Evolutionary conservation across 2,797 vertebrate genomes (phyloP).

Genomic region (Tarsius wallacei): DNA sequence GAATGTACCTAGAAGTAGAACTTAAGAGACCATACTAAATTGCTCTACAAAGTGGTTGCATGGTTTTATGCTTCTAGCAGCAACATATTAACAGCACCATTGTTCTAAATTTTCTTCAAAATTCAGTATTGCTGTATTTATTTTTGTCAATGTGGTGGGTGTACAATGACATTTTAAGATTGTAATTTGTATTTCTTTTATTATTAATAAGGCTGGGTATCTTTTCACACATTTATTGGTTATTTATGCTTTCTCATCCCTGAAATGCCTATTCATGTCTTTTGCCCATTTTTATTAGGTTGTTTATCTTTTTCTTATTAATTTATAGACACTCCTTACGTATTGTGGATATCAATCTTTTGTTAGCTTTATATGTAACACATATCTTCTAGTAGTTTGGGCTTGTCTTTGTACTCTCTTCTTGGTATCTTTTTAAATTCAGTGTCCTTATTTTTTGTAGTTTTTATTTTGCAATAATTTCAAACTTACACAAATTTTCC

Average conservation of each 20-base stretch:
- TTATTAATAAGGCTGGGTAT: conserved; percentile 7
- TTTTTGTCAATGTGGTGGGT: not conserved
- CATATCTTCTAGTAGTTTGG: not conserved
- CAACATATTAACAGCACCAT: not conserved
- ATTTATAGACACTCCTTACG: not conserved
- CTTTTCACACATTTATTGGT: not conserved
- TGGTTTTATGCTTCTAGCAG: not conserved
- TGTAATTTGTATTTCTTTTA: not conserved
- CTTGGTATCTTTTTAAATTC: not conserved
- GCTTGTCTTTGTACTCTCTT: not conserved
- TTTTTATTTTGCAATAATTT: conserved; percentile 43
- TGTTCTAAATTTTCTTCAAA: conserved; percentile 23
- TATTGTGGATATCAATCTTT: not conserved
- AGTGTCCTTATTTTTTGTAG: not conserved
- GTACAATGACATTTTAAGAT: not conserved
- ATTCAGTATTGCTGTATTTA: not conserved
- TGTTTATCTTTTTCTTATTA: conserved; percentile 9
- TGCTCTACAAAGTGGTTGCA: not conserved
- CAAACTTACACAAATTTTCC: not conserved
- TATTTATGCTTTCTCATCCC: conserved; percentile 30
- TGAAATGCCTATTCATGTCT: conserved; percentile 43
- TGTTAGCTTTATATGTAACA: not conserved
- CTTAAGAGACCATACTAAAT: not conserved
- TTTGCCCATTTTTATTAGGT: conserved; percentile 67
- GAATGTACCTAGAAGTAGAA: not conserved